phyloP scores from a whole-genome alignment of 2,797 vertebrate genomes.

The Tragelaphus oryx region DNA sequence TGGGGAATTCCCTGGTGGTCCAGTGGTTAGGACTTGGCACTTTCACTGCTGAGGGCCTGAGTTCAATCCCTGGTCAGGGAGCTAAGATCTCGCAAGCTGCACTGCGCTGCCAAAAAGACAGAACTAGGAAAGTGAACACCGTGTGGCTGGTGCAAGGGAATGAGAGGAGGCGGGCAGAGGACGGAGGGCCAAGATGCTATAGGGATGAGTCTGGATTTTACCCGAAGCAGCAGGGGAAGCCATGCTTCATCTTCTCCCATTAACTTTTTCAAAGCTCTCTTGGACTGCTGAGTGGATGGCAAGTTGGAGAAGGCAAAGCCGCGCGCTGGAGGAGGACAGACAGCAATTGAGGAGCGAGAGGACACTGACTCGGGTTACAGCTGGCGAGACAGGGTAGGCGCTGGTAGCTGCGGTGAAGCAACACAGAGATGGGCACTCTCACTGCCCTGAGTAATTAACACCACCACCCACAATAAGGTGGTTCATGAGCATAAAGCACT shows the following conservation, averaged over 20 bases:
- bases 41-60: not conserved
- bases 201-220: not conserved
- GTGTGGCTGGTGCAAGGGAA: not conserved
- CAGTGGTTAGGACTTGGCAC: not conserved
- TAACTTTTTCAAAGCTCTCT: not conserved
- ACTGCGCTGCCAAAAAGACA: not conserved
- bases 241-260: not conserved
- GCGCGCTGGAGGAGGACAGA: not conserved
- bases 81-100: not conserved
- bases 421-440: accelerated
- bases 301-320: not conserved
- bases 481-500: not conserved
- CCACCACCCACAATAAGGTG: accelerated
- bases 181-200: not conserved
- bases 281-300: not conserved
- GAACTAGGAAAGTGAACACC: not conserved
- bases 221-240: not conserved
- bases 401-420: not conserved
- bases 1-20: not conserved
- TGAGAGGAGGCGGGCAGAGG: not conserved
- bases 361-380: not conserved
- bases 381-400: accelerated
- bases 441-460: not conserved
- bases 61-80: not conserved
- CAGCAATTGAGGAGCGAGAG: not conserved